Conservation (phyloP, 2,113 vertebrate species). For the Atrichornis clamosus region DNA sequence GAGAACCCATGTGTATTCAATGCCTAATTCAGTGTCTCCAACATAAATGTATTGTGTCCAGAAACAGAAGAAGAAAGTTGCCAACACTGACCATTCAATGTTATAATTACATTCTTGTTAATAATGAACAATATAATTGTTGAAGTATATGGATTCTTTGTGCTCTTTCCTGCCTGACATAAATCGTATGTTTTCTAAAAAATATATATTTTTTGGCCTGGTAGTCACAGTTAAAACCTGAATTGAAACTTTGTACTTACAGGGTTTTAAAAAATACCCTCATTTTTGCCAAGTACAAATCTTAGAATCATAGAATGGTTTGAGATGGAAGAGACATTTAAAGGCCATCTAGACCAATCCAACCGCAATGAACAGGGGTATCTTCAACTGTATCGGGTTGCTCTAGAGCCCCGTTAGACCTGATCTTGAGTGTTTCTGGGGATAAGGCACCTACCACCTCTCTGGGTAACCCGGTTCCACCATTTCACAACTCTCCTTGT, state of each 20-base stretch:
- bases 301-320: neutral
- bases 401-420: neutral
- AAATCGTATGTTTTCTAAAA: neutral
- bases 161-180: neutral
- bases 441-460: neutral
- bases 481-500: neutral
- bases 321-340: neutral
- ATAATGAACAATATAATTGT: neutral
- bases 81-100: neutral
- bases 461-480: neutral
- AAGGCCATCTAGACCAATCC: neutral
- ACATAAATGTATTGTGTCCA: neutral
- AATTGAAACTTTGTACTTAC: neutral
- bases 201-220: neutral
- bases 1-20: neutral
- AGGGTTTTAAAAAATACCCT: neutral
- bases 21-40: neutral
- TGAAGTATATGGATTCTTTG: neutral
- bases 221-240: neutral
- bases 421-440: neutral
- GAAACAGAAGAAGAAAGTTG: neutral
- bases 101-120: neutral
- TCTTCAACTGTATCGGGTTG: neutral
- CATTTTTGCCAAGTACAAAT: neutral
- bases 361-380: neutral